Percentiles rank a stretch among this genome's conserved stretches.
Evolutionary conservation across 2,113 vertebrate genomes (phyloP).

Genomic region (Oostethus manadensis): DNA sequence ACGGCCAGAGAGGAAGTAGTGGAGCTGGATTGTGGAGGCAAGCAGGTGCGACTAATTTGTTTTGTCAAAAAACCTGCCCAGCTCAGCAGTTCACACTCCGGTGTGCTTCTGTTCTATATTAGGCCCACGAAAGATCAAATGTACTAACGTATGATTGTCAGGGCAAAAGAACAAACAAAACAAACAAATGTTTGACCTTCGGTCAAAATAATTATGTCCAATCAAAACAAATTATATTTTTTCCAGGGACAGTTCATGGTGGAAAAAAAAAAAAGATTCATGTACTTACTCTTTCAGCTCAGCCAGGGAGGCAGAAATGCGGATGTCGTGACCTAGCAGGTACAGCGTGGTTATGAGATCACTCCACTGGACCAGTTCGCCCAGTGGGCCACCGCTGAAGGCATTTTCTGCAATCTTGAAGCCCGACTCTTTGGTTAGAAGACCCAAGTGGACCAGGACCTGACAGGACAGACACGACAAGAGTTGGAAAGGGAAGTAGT

Average conservation of each 20-base stretch:
- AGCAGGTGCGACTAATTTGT: too few species aligned
- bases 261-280: background rate
- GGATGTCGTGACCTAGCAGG: slow-evolving; percentile 94
- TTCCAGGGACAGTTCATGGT: too few species aligned
- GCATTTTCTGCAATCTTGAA: slow-evolving; percentile 99
- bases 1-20: too few species aligned
- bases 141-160: too few species aligned
- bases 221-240: background rate
- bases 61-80: too few species aligned
- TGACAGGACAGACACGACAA: slow-evolving; percentile 34
- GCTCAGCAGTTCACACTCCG: too few species aligned
- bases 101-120: too few species aligned
- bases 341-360: slow-evolving; percentile 98
- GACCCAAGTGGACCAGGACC: slow-evolving; percentile 94
- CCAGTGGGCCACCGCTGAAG: slow-evolving; percentile 94
- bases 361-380: slow-evolving; percentile 98
- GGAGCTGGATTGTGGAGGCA: too few species aligned
- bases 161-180: too few species aligned
- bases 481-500: background rate
- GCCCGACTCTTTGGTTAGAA: slow-evolving; percentile 97
- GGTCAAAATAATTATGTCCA: too few species aligned
- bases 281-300: slow-evolving; percentile 96
- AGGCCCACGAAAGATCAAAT: too few species aligned
- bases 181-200: too few species aligned
- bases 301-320: slow-evolving; percentile 93